A percentile compares a stretch with the other conserved stretches of the same genome.
Conservation (phyloP, 2,797 vertebrate genomes). For the Xenops minutus region DNA sequence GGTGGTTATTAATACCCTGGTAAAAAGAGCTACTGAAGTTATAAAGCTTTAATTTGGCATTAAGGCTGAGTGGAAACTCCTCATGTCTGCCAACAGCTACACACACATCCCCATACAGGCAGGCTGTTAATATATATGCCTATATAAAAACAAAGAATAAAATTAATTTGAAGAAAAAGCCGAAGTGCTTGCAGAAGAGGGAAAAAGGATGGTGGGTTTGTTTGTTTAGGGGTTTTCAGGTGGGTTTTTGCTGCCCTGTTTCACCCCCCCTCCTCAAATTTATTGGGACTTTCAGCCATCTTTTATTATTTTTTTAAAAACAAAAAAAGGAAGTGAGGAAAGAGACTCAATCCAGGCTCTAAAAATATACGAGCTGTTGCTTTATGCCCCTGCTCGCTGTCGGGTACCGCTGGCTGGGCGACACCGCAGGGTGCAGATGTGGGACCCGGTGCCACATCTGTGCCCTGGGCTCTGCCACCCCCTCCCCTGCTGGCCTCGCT, state of each 20-base stretch:
- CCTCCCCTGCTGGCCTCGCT: not conserved
- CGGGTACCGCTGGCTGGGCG: fast-evolving
- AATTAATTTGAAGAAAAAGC: slow-evolving; percentile 42
- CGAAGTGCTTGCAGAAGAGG: not conserved
- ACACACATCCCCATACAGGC: slow-evolving; percentile 45
- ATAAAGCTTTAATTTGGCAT: slow-evolving; percentile 73
- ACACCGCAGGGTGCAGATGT: fast-evolving
- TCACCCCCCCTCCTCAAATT: not conserved
- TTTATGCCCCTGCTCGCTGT: not conserved
- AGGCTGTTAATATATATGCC: slow-evolving; percentile 46
- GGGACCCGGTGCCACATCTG: not conserved
- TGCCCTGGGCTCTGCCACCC: not conserved
- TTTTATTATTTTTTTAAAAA: not conserved
- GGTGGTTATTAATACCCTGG: slow-evolving; percentile 70
- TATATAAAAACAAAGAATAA: slow-evolving; percentile 55
- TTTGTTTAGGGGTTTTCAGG: not conserved
- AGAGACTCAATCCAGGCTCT: not conserved
- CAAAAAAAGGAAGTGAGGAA: not conserved
- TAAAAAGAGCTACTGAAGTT: slow-evolving; percentile 70
- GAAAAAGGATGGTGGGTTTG: not conserved
- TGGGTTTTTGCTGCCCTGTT: not conserved
- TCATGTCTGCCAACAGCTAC: slow-evolving; percentile 54
- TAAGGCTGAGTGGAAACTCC: slow-evolving; percentile 65
- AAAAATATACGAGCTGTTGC: not conserved
- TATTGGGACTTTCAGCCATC: not conserved